Evolutionary conservation across 1,140 invertebrate genomes (phyloP), one percentile per base, ranked within the genome.

Genomic region (Lordiphosa mommai): DNA sequence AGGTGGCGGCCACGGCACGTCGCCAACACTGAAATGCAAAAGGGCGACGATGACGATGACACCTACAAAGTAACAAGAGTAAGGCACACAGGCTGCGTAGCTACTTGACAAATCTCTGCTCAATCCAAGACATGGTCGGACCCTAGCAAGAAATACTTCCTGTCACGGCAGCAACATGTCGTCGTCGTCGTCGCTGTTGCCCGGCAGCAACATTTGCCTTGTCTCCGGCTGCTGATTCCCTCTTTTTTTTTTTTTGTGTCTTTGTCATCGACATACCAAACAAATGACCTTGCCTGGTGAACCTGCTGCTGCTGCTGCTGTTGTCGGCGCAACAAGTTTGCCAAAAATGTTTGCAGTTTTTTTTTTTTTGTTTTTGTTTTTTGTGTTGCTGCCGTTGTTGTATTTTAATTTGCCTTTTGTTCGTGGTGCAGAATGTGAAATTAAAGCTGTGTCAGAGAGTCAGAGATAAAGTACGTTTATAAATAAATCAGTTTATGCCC

Each of bases 391-490:
- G 17, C 8, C 4, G 4, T 16, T 30, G n/a, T 44, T 17, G 12
- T 2, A 2, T 47, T 50, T 50, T 7, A 33, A n/a, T 34, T 10
- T 27, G 70, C 20, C 44, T 61, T 71, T 71, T 71, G 49, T 60
- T 58, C 44, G 36, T 32, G 48, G 61, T 65, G 55, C 63, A 58
- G 64, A 79, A 73, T 79, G 47, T 56, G 56, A 51, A 80, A 65
- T 61, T 40, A 73, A 80, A 49, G 44, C 70, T 65, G 60, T 77
- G 72, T 65, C 51, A 58, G 44, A 58, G 44, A 58, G 67, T 30
- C 67, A 72, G 71, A 82, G 67, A 76, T 76, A 82, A 82, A 82
- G 61, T 71, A 68, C 57, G 76, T 82, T 76, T 82, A 82, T 76
- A 82, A 82, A 82, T 82, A 82, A 82, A 82, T 82, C 76, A 82